Percentiles rank a stretch among this genome's conserved stretches.
Evolutionary conservation across 2,797 vertebrate species (phyloP).

Genomic region (Crocidura indochinensis): DNA sequence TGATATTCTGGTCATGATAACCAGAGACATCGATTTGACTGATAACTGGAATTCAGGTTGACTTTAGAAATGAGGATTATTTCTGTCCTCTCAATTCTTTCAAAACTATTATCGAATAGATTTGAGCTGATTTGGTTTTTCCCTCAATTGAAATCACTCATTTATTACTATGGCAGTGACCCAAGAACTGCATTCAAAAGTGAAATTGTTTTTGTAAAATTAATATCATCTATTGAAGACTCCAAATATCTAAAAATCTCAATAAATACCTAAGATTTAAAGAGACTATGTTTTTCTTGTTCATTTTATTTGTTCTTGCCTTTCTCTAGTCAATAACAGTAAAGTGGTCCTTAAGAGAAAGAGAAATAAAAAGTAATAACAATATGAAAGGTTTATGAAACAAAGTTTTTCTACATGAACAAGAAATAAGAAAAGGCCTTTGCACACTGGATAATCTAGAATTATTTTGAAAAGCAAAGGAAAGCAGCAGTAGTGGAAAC

Average conservation of each 20-base stretch:
- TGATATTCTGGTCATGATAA: not conserved
- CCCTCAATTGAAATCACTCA: not conserved
- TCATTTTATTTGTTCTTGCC: conserved; percentile 59
- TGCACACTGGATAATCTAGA: not conserved
- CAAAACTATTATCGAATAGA: conserved; percentile 20
- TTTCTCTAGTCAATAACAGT: not conserved
- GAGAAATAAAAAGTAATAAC: conserved; percentile 16
- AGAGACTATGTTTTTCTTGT: conserved; percentile 38
- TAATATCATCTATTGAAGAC: conserved; percentile 19
- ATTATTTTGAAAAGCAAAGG: not conserved
- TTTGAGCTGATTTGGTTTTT: not conserved
- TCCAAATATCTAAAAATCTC: conserved; percentile 58
- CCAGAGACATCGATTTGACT: not conserved
- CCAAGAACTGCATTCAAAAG: conserved; percentile 28
- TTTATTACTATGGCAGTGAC: conserved; percentile 37
- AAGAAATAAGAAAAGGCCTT: not conserved
- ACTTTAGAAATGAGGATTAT: not conserved
- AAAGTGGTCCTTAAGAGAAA: conserved; percentile 24
- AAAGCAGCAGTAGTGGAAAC: not conserved
- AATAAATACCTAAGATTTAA: conserved; percentile 31
- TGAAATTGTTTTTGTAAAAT: conserved; percentile 27
- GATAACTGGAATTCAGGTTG: not conserved
- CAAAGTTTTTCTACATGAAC: not conserved
- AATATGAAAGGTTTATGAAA: not conserved
- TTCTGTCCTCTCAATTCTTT: not conserved